These are phyloP conservation scores for Borostomias antarcticus DNA, from an alignment of 2,797 vertebrate species.

Conservation along the genomic window DNA sequence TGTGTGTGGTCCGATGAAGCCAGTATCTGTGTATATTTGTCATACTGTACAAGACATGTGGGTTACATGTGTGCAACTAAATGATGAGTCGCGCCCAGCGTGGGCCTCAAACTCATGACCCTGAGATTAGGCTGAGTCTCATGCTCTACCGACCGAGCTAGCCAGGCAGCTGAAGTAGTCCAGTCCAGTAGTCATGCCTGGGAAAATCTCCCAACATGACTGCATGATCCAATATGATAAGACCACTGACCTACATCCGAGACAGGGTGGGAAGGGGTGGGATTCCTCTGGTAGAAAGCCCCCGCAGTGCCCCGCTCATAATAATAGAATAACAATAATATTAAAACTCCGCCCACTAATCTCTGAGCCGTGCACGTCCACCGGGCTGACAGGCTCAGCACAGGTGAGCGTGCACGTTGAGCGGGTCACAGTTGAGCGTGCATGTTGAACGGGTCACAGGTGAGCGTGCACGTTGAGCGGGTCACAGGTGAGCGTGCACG, in stretches of 20 bases:
- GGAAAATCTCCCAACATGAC: constrained; percentile 15
- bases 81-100: no score
- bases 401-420: not conserved
- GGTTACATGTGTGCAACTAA: no score
- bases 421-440: not conserved
- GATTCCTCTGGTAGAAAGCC: constrained; percentile 15
- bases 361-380: constrained; percentile 1
- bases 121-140: no score
- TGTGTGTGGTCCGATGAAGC: no score
- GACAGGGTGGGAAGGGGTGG: constrained; percentile 26
- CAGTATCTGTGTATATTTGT: no score
- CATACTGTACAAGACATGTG: no score
- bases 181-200: not conserved
- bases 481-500: not conserved
- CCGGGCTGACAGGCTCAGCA: not conserved
- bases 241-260: constrained; percentile 61
- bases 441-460: not conserved
- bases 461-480: not conserved
- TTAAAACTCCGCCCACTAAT: constrained; percentile 1
- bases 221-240: constrained; percentile 33
- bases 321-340: not conserved
- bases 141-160: no score
- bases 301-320: constrained; percentile 16
- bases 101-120: no score
- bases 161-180: no score